These are phyloP conservation scores for Rhingia rostrata DNA, from an alignment of 2,888 invertebrate species.

Conservation along the genomic window DNA sequence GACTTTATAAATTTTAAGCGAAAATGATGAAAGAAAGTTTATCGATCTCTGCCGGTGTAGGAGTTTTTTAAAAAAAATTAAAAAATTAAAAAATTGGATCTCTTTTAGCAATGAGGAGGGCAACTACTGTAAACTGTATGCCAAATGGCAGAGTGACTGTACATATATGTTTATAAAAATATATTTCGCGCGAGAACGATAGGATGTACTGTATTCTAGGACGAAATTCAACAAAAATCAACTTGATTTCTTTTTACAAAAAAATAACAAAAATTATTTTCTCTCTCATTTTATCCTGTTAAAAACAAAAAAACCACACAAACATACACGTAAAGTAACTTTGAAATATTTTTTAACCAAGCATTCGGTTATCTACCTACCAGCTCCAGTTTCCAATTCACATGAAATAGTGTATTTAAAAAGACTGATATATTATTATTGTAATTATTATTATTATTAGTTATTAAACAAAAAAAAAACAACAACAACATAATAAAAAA, in stretches of 20 bases:
- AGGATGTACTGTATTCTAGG: conserved; percentile 57
- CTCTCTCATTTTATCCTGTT: conserved; percentile 9
- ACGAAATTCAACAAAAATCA: conserved; percentile 55
- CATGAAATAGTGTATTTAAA: conserved; percentile 74
- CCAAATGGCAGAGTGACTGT: conserved; percentile 58
- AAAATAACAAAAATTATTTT: background rate
- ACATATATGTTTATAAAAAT: conserved; percentile 54
- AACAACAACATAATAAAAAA: conserved; percentile 41
- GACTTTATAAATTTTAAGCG: conserved; percentile 69
- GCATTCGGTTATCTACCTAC: conserved; percentile 57
- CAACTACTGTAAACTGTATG: background rate
- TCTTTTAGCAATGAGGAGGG: too few relatives aligned
- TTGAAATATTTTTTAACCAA: conserved; percentile 30
- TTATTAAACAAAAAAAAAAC: conserved; percentile 51
- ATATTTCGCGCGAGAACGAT: conserved; percentile 53
- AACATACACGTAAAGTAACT: conserved; percentile 4
- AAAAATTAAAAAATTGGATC: too few relatives aligned
- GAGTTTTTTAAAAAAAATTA: background rate
- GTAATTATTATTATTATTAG: conserved; percentile 69
- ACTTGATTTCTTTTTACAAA: conserved; percentile 8
- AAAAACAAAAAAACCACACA: conserved; percentile 5
- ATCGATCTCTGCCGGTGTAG: conserved; percentile 46
- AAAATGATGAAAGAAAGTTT: background rate
- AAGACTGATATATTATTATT: conserved; percentile 75
- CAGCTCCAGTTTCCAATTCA: conserved; percentile 66